phyloP scores from a whole-genome alignment of 2,797 vertebrate species.

The Nasua narica region DNA sequence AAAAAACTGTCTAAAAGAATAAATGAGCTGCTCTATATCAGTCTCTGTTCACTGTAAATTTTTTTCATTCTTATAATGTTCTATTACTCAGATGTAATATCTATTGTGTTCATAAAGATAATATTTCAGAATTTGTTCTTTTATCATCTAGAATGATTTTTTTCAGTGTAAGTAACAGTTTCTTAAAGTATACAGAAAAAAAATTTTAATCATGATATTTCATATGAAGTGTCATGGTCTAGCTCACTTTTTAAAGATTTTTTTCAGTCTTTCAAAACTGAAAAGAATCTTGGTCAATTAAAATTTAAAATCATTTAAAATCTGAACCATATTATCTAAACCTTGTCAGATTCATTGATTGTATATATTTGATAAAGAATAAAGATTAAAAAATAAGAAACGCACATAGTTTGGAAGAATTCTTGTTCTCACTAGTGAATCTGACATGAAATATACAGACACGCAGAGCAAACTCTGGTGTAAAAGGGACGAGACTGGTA shows the following conservation, averaged over 20 bases:
- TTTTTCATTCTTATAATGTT: not conserved
- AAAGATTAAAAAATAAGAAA: constrained; percentile 6
- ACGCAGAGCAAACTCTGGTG: not conserved
- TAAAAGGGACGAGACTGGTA: not conserved
- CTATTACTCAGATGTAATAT: not conserved
- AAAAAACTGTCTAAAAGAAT: not conserved
- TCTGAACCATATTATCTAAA: not conserved
- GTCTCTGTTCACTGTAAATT: not conserved
- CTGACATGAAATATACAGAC: not conserved
- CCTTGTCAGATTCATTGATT: not conserved
- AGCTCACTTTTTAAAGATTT: not conserved
- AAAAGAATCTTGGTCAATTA: constrained; percentile 25
- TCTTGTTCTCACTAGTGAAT: not conserved
- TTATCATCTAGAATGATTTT: not conserved
- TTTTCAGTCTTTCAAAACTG: not conserved
- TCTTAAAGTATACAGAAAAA: not conserved
- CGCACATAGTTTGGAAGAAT: not conserved
- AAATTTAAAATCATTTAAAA: constrained; percentile 48
- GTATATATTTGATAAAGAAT: not conserved
- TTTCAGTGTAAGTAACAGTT: not conserved
- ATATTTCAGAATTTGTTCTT: not conserved
- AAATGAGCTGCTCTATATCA: not conserved
- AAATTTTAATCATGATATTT: not conserved
- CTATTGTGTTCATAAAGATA: not conserved
- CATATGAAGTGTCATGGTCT: not conserved